A percentile compares a stretch with the other conserved stretches of the same genome.
Conservation (phyloP, 64 coral and sea anemone genomes). For the Montipora sp. region DNA sequence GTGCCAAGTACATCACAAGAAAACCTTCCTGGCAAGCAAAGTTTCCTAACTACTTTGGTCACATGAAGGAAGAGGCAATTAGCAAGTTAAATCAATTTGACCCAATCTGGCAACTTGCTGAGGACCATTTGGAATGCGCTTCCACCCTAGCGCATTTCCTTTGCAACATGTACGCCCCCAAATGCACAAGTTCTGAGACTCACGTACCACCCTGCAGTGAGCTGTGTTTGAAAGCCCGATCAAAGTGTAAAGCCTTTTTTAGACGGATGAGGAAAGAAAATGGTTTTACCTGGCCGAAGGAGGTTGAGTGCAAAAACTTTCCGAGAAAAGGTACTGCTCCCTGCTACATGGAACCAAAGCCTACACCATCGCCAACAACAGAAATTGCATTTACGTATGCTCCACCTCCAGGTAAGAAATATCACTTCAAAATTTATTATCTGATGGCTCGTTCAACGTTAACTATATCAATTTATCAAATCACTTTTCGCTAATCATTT, state of each 20-base stretch:
- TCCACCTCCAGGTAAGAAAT: neutral
- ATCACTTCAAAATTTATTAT: neutral
- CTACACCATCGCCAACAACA: neutral
- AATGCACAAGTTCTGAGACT: neutral
- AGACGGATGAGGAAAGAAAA: neutral
- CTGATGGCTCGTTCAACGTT: neutral
- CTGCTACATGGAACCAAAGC: neutral
- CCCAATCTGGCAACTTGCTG: neutral
- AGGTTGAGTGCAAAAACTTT: slow-evolving; percentile 19
- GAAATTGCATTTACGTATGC: neutral
- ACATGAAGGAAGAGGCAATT: neutral
- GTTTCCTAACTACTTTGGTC: slow-evolving; percentile 58
- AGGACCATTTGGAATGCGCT: neutral
- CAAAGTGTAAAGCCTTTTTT: neutral
- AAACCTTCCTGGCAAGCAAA: neutral
- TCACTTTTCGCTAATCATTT: too few species aligned
- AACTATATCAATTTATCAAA: neutral
- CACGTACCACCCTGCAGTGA: neutral
- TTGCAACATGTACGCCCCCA: slow-evolving; percentile 31
- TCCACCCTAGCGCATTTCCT: slow-evolving; percentile 25
- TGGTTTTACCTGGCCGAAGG: neutral
- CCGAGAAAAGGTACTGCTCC: neutral
- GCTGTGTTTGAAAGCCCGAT: neutral
- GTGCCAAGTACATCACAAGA: neutral
- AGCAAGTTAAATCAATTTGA: neutral